These are phyloP conservation scores for Pomatorhinus ruficollis DNA, from an alignment of 2,113 vertebrate genomes.

Conservation along the genomic window DNA sequence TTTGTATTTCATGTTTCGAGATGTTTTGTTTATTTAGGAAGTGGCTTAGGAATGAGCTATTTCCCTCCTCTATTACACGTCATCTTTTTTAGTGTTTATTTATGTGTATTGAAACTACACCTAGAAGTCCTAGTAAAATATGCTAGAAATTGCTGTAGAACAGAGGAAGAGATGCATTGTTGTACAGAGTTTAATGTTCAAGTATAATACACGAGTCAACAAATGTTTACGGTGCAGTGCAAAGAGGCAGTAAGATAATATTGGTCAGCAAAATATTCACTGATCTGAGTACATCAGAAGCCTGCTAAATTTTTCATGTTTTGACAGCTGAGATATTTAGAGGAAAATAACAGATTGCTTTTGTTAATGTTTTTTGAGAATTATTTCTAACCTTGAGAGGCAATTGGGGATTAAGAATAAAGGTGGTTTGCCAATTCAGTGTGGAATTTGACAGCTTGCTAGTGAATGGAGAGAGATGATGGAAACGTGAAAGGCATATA, in stretches of 20 bases:
- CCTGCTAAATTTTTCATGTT: slow-evolving; percentile 14
- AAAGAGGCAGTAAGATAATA: neutral
- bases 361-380: slow-evolving; percentile 42
- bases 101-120: neutral
- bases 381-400: slow-evolving; percentile 23
- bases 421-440: neutral
- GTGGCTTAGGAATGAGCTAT: neutral
- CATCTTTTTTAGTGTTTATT: neutral
- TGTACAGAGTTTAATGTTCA: neutral
- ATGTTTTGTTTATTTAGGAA: neutral
- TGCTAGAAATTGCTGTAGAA: neutral
- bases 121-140: neutral
- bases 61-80: neutral
- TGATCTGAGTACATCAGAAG: neutral
- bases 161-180: neutral
- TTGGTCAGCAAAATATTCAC: slow-evolving; percentile 26
- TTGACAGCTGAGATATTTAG: slow-evolving; percentile 29
- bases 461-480: neutral
- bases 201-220: neutral
- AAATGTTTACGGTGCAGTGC: neutral
- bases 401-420: slow-evolving; percentile 11
- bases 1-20: neutral
- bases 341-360: slow-evolving; percentile 41
- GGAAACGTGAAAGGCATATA: neutral
- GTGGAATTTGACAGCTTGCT: slow-evolving; percentile 13